Evolutionary conservation across 1,140 invertebrate genomes (phyloP).

Genomic region (Drosophila punjabiensis): DNA sequence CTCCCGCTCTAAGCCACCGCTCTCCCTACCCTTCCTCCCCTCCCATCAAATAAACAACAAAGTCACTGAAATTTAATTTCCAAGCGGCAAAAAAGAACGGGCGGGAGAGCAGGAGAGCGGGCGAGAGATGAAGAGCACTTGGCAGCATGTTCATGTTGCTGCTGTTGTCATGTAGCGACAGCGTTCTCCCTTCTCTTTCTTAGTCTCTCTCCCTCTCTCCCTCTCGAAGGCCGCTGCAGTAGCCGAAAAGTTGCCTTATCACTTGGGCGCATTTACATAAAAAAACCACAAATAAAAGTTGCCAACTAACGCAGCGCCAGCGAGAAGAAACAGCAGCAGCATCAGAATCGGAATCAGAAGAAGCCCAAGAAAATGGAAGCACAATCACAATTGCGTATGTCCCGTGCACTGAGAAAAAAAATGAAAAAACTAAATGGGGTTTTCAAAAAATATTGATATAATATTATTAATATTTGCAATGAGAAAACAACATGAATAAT

Average conservation of each 20-base stretch:
- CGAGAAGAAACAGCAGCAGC: conserved; percentile 29
- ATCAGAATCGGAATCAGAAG: conserved; percentile 47
- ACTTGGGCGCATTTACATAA: conserved; percentile 84
- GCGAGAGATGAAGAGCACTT: conserved; percentile 63
- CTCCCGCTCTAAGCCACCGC: background rate
- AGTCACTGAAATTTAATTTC: conserved; percentile 84
- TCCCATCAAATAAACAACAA: conserved; percentile 75
- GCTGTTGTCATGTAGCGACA: conserved; percentile 76
- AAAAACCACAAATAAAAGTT: conserved; percentile 84
- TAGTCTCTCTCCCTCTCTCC: background rate
- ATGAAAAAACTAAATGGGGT: background rate
- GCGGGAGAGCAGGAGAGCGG: conserved; percentile 6
- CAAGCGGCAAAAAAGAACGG: conserved; percentile 52
- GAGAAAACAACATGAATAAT: background rate
- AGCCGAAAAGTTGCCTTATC: conserved; percentile 82
- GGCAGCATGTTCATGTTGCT: conserved; percentile 82
- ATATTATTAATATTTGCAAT: no score
- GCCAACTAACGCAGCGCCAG: conserved; percentile 75
- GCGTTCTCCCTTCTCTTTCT: conserved; percentile 39
- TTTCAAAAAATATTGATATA: background rate
- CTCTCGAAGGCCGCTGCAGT: conserved; percentile 43
- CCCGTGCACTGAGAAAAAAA: conserved; percentile 4
- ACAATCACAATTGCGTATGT: conserved; percentile 37
- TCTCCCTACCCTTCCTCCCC: no score
- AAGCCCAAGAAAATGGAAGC: conserved; percentile 70